These are phyloP conservation scores for Papilio demoleus DNA, from an alignment of 2,888 invertebrate genomes.

Conservation along the genomic window DNA sequence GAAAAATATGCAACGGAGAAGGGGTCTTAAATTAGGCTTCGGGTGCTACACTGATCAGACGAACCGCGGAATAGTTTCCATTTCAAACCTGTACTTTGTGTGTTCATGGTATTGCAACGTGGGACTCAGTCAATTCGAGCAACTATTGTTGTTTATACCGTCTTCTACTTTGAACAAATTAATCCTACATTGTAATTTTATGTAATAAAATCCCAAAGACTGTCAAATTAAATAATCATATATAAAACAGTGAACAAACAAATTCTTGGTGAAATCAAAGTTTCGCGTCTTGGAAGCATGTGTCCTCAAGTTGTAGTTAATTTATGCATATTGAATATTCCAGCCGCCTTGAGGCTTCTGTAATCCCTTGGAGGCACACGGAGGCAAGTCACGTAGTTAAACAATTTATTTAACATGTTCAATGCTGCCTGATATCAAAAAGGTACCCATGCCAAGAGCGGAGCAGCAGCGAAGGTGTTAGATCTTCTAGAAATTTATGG, in stretches of 20 bases:
- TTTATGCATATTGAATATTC: constrained; percentile 55
- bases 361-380: constrained; percentile 31
- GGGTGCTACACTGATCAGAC: too few relatives aligned
- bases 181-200: too few relatives aligned
- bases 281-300: constrained; percentile 46
- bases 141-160: too few relatives aligned
- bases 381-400: constrained; percentile 29
- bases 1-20: too few relatives aligned
- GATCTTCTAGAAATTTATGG: not conserved
- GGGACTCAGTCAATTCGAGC: too few relatives aligned
- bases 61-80: too few relatives aligned
- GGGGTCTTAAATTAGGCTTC: too few relatives aligned
- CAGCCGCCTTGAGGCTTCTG: constrained; percentile 45
- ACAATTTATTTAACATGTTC: constrained; percentile 30
- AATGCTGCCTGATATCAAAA: not conserved
- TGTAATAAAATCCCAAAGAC: too few relatives aligned
- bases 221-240: constrained; percentile 43
- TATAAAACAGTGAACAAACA: constrained; percentile 48
- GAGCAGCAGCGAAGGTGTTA: not conserved
- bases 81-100: too few relatives aligned
- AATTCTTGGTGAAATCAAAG: constrained; percentile 50
- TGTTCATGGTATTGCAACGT: too few relatives aligned
- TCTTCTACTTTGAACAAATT: too few relatives aligned
- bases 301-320: constrained; percentile 51
- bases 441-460: too few relatives aligned